Evolutionary conservation across 2,797 vertebrate species (phyloP).

Genomic region (Myripristis jacobus): DNA sequence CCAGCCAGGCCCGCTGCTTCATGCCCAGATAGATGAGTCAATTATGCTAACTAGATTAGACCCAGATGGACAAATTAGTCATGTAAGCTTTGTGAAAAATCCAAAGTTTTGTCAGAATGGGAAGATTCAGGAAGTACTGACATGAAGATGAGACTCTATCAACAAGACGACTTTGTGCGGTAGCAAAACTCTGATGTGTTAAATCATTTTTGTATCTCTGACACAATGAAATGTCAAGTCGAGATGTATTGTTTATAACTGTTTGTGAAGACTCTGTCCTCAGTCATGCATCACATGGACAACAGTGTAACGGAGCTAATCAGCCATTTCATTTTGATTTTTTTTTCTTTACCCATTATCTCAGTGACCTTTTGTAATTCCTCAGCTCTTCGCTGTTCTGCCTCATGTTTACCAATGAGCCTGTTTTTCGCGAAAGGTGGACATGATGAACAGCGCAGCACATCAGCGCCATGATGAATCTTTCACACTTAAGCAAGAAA

Average conservation of each 20-base stretch:
- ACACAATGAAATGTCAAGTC: not conserved
- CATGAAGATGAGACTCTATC: conserved; percentile 56
- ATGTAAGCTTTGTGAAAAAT: conserved; percentile 35
- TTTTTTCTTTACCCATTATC: conserved; percentile 36
- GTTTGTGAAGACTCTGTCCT: conserved; percentile 16
- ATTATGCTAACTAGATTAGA: conserved; percentile 66
- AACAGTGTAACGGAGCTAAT: conserved; percentile 19
- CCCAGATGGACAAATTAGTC: conserved; percentile 74
- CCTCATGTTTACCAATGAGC: conserved; percentile 54
- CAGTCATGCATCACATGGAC: not conserved
- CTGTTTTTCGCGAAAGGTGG: conserved; percentile 44
- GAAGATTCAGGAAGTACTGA: conserved; percentile 54
- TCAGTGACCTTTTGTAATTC: conserved; percentile 36
- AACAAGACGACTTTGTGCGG: conserved; percentile 11
- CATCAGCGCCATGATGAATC: conserved; percentile 56
- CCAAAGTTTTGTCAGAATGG: conserved; percentile 58
- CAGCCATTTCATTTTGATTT: conserved; percentile 10
- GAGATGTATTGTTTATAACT: conserved; percentile 36
- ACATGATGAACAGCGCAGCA: conserved; percentile 53
- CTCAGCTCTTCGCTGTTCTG: conserved; percentile 14
- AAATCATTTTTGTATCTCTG: not conserved
- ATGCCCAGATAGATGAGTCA: conserved; percentile 62
- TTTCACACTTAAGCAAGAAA: conserved; percentile 70
- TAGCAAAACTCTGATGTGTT: not conserved
- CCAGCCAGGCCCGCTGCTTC: conserved; percentile 18